phyloP scores from a whole-genome alignment of 2,888 invertebrate species.

The Scaptomyza polygonia region DNA sequence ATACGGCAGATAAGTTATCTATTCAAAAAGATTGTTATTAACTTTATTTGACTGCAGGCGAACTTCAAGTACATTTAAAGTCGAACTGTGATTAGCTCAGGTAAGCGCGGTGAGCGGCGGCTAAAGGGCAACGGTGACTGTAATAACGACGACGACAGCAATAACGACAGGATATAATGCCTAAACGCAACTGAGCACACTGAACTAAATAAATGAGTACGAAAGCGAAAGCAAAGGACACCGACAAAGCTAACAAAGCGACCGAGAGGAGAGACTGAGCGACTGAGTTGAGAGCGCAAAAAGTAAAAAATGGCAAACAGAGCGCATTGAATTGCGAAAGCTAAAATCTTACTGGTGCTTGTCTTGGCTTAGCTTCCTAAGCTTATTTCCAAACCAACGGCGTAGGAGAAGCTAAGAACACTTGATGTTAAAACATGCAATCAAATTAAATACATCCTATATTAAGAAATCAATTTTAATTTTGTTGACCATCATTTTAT shows the following conservation, averaged over 20 bases:
- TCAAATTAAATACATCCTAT: neutral
- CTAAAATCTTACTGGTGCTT: constrained; percentile 21
- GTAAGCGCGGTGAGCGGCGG: constrained; percentile 44
- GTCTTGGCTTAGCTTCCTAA: constrained; percentile 37
- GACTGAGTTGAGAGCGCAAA: constrained; percentile 33
- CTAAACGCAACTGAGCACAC: constrained; percentile 76
- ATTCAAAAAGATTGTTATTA: constrained; percentile 1
- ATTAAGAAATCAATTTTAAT: too few relatives aligned
- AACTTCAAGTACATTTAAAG: constrained; percentile 59
- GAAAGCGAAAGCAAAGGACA: constrained; percentile 79
- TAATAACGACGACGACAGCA: constrained; percentile 59
- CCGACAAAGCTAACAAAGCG: constrained; percentile 49
- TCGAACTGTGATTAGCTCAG: constrained; percentile 43
- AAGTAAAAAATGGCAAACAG: constrained; percentile 5
- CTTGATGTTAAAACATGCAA: neutral
- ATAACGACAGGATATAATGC: constrained; percentile 73
- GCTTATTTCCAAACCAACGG: neutral
- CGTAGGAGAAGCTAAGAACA: neutral
- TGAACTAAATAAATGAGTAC: constrained; percentile 77
- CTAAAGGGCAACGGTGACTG: constrained; percentile 28
- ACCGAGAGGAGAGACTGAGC: constrained; percentile 23
- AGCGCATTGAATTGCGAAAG: constrained; percentile 16
- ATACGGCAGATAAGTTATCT: neutral
- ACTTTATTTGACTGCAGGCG: constrained; percentile 30
- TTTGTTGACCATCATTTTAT: constrained; percentile 74